These are phyloP conservation scores for Ascidia mentula DNA, from an alignment of 23 tunicate species.

Conservation along the genomic window DNA sequence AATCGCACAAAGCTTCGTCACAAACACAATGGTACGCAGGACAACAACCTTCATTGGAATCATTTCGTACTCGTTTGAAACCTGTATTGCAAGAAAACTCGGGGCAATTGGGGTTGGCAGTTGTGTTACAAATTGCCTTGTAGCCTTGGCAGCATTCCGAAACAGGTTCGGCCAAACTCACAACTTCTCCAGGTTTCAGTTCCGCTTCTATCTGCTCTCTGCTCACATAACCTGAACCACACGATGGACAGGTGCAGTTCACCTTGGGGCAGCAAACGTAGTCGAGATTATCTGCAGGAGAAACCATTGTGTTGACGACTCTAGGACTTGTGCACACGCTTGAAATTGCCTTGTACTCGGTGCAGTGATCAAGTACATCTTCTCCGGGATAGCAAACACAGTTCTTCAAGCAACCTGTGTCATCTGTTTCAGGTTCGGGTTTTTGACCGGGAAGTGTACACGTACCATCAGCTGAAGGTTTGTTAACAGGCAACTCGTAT, in stretches of 20 bases:
- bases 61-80: constrained; percentile 8
- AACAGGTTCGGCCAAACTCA: background rate
- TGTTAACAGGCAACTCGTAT: background rate
- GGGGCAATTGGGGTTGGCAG: background rate
- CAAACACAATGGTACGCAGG: constrained; percentile 8
- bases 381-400: constrained; percentile 38
- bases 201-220: constrained; percentile 11
- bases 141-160: constrained; percentile 37
- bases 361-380: constrained; percentile 25
- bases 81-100: background rate
- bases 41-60: constrained; percentile 9
- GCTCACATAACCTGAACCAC: constrained; percentile 20
- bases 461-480: constrained; percentile 3
- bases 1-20: background rate
- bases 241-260: constrained; percentile 28
- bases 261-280: constrained; percentile 47
- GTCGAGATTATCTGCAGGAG: constrained; percentile 22
- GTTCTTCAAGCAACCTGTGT: constrained; percentile 33
- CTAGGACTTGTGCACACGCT: constrained; percentile 15
- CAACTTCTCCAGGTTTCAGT: constrained; percentile 13
- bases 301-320: background rate
- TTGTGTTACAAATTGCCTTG: constrained; percentile 20
- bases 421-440: constrained; percentile 20
- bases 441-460: constrained; percentile 35
- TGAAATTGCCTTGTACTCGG: constrained; percentile 15